phyloP scores from a whole-genome alignment of 2,888 invertebrate species.

The Tipula vernalis region DNA sequence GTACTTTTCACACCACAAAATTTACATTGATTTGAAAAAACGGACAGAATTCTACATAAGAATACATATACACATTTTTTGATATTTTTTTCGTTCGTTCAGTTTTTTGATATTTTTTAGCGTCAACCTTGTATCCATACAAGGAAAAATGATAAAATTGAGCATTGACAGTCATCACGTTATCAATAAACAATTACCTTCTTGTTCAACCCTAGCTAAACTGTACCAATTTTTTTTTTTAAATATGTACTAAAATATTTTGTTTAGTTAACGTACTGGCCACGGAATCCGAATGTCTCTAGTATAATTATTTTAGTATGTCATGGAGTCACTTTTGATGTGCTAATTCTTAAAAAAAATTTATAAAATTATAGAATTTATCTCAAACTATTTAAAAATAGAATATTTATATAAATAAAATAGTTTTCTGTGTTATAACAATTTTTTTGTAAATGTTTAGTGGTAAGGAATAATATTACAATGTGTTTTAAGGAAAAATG shows the following conservation, averaged over 20 bases:
- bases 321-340: slow-evolving; percentile 6
- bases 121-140: no score
- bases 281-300: neutral
- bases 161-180: no score
- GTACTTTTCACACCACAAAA: no score
- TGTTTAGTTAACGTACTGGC: neutral
- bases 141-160: no score
- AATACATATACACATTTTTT: no score
- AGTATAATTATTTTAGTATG: neutral
- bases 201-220: neutral
- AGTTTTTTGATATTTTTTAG: no score
- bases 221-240: no score
- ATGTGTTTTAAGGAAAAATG: neutral
- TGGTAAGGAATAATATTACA: slow-evolving; percentile 13
- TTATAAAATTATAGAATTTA: neutral
- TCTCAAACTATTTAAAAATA: neutral
- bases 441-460: slow-evolving; percentile 14
- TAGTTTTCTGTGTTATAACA: neutral
- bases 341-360: neutral
- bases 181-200: neutral
- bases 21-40: no score
- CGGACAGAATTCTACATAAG: no score
- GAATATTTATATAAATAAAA: neutral
- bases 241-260: neutral
- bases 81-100: no score